Evolutionary conservation across 2,888 invertebrate genomes (phyloP).

Genomic region (Eupithecia exiguata): DNA sequence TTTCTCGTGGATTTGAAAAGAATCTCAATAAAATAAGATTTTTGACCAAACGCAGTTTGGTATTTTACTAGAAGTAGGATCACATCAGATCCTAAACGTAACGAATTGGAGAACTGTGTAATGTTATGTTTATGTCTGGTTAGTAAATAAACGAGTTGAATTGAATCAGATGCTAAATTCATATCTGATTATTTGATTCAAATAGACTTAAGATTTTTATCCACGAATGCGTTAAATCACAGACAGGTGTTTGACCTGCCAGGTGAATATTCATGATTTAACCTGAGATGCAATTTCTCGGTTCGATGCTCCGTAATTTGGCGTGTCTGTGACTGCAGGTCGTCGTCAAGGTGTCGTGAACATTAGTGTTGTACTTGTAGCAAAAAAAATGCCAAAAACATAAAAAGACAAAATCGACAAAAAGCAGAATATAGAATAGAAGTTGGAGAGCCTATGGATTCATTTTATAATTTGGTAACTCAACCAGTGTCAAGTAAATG

Average conservation of each 20-base stretch:
- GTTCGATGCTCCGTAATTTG: conserved; percentile 40
- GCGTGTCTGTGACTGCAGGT: conserved; percentile 48
- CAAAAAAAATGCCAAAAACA: neutral
- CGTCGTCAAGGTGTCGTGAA: conserved; percentile 52
- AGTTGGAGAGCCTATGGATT: neutral
- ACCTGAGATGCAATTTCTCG: conserved; percentile 40
- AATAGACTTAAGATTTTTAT: neutral
- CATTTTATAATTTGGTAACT: neutral
- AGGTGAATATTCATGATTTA: conserved; percentile 42
- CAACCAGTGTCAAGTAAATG: neutral
- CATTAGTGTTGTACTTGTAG: conserved; percentile 35
- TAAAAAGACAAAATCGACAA: neutral
- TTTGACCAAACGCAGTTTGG: neutral
- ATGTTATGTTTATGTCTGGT: neutral
- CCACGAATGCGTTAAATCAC: conserved; percentile 31
- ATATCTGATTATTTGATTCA: neutral
- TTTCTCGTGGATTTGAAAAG: neutral
- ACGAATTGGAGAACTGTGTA: neutral
- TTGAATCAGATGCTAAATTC: neutral
- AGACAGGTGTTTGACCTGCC: conserved; percentile 20
- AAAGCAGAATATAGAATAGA: neutral
- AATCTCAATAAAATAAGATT: neutral
- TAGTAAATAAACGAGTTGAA: neutral
- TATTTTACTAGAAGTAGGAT: neutral
- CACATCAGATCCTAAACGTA: neutral